Percentiles rank a stretch among this genome's conserved stretches.
Evolutionary conservation across 2,113 vertebrate species (phyloP).

Genomic region (Sebastes fasciatus): DNA sequence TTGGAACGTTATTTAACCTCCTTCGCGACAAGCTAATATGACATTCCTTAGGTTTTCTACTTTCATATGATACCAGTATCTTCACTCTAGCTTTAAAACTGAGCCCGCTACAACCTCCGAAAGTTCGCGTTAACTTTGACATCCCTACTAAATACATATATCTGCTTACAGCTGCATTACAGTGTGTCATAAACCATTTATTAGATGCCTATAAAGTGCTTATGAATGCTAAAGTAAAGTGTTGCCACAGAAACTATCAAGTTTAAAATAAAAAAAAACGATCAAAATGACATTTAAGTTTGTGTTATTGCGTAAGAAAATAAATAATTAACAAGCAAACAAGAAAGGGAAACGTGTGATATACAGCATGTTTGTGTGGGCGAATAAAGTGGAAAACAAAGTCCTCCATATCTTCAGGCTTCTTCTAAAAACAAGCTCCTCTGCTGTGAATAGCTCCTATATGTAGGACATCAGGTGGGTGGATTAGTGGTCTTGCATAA

Average conservation of each 20-base stretch:
- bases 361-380: slow-evolving; percentile 37
- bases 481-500: slow-evolving; percentile 48
- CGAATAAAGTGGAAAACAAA: slow-evolving; percentile 33
- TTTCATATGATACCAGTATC: no score
- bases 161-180: not conserved
- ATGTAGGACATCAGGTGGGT: slow-evolving; percentile 64
- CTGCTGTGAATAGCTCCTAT: slow-evolving; percentile 51
- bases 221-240: not conserved
- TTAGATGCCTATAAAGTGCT: not conserved
- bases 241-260: not conserved
- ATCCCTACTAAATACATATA: not conserved
- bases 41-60: no score
- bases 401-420: slow-evolving; percentile 32
- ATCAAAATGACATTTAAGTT: not conserved
- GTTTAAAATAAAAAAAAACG: not conserved
- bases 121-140: no score
- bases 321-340: not conserved
- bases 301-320: not conserved
- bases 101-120: no score
- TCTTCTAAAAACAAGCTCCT: slow-evolving; percentile 36
- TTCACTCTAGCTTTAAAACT: no score
- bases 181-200: not conserved
- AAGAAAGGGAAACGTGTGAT: slow-evolving; percentile 12
- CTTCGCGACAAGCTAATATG: no score
- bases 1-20: no score